Evolutionary conservation across 2,888 invertebrate species (phyloP).

Genomic region (Plagodis dolabraria): DNA sequence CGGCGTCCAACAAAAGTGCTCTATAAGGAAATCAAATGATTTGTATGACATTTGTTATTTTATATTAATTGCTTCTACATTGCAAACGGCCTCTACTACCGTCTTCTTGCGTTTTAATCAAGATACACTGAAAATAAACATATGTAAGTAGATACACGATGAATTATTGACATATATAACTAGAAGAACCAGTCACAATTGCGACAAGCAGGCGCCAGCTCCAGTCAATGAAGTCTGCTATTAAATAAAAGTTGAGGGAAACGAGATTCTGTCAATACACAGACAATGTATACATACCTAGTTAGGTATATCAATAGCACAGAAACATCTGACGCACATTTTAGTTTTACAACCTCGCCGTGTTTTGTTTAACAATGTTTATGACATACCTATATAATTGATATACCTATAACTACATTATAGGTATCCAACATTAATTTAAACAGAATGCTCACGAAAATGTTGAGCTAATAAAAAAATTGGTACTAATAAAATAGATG

Average conservation of each 20-base stretch:
- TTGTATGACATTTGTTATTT: conserved; percentile 74
- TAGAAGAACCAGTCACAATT: conserved; percentile 81
- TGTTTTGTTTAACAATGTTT: conserved; percentile 48
- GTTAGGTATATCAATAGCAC: conserved; percentile 1
- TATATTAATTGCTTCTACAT: conserved; percentile 78
- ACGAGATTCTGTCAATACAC: conserved; percentile 64
- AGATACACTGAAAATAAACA: conserved; percentile 73
- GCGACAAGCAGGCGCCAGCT: conserved; percentile 77
- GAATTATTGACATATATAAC: conserved; percentile 75
- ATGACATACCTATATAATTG: conserved; percentile 42
- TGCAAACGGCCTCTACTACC: conserved; percentile 70
- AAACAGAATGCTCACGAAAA: conserved; percentile 35
- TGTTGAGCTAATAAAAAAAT: conserved; percentile 26
- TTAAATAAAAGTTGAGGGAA: conserved; percentile 74
- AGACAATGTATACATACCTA: conserved; percentile 49
- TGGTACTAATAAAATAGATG: conserved; percentile 14
- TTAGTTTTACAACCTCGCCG: conserved; percentile 34
- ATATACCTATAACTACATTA: conserved; percentile 40
- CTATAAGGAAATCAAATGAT: conserved; percentile 73
- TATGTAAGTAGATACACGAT: conserved; percentile 50
- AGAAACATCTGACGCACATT: conserved; percentile 44
- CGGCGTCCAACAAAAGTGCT: conserved; percentile 55
- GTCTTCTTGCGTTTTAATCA: conserved; percentile 78
- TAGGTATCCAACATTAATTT: conserved; percentile 39
- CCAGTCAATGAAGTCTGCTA: conserved; percentile 76